Base-by-base conservation (phyloP, 53 echinoderm and acorn worm species). In the Glandiceps talaboti region DNA sequence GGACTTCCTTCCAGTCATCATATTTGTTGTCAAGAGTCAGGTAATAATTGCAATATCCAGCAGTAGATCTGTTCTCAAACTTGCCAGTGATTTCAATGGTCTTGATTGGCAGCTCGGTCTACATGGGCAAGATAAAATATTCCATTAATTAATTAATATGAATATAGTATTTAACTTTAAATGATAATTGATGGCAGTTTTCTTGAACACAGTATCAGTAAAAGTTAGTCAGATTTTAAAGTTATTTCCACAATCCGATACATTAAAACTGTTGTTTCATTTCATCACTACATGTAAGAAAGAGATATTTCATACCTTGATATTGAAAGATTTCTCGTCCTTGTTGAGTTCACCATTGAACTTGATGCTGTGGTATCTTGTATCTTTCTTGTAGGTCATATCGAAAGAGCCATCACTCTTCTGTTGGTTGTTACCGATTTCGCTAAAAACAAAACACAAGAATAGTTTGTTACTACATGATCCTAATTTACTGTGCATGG, bases 11-110 rank as follows among this genome's bases (percentile, higher is more conserved):
- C 12, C 27, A 31, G 1, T 76, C 73, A 28, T 77, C 12, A 78
- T 86, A 86, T 1, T 79, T 80, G 80, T 87, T 87, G 31, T 32
- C 73, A 80, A 87, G 76, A 14, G 77, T 76, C 80, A 87, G 73
- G 1, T 83, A 76, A 33, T 87, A 87, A 73, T 83, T 87, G 27
- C 76, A 76, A 80, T 80, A 73, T 20, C 83, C 84, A 0, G 80
- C 31, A 76, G 82, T 82, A 20, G 87, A 87, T 27, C 83, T 79
- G 74, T 84, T 77, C 29, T 87, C 87, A 32, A 80, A 80, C 73
- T 79, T 79, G 0, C 87, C 87, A 27, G 84, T 87, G 25, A 87
- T 45, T 45, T 45, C 64, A 45, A 45, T 45, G 64, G 64, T 45
- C 64, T 45, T 45, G 64, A 45, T 45, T 45, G 64, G 64, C 64